Evolutionary conservation across 1,140 invertebrate genomes (phyloP).

Genomic region (Fopius arisanus): DNA sequence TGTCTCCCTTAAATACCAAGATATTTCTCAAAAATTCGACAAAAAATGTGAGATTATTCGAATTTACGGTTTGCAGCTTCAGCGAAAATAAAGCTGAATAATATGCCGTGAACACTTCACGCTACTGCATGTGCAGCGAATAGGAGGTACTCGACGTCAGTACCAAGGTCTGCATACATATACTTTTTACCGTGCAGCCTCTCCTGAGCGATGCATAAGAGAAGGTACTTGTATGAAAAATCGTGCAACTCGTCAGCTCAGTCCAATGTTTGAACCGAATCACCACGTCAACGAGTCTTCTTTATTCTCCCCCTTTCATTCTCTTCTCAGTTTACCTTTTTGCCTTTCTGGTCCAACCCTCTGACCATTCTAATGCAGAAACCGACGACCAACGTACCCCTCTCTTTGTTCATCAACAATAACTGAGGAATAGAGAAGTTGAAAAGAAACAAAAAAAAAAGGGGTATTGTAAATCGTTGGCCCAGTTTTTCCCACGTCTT

Average conservation of each 20-base stretch:
- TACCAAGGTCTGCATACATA: not conserved
- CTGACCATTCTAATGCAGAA: conserved; percentile 22
- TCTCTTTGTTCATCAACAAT: conserved; percentile 3
- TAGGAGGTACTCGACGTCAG: too few relatives aligned
- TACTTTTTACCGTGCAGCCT: not conserved
- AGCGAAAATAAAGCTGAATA: too few relatives aligned
- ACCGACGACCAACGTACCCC: not conserved
- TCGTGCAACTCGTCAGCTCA: not conserved
- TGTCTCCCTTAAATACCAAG: too few relatives aligned
- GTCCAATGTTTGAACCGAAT: not conserved
- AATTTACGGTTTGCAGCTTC: too few relatives aligned
- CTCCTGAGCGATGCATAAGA: not conserved
- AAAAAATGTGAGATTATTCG: too few relatives aligned
- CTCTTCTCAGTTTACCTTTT: not conserved
- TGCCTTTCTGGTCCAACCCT: conserved; percentile 11
- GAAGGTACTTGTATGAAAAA: not conserved
- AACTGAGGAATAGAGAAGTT: not conserved
- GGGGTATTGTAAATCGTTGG: not conserved
- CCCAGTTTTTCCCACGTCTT: conserved; percentile 27
- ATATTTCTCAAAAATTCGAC: too few relatives aligned
- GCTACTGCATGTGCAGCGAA: not conserved
- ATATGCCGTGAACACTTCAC: too few relatives aligned
- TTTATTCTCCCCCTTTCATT: not conserved
- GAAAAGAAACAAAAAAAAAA: not conserved
- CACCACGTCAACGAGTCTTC: not conserved